Conservation (phyloP, 2,797 vertebrate genomes). For the Macropodus opercularis region DNA sequence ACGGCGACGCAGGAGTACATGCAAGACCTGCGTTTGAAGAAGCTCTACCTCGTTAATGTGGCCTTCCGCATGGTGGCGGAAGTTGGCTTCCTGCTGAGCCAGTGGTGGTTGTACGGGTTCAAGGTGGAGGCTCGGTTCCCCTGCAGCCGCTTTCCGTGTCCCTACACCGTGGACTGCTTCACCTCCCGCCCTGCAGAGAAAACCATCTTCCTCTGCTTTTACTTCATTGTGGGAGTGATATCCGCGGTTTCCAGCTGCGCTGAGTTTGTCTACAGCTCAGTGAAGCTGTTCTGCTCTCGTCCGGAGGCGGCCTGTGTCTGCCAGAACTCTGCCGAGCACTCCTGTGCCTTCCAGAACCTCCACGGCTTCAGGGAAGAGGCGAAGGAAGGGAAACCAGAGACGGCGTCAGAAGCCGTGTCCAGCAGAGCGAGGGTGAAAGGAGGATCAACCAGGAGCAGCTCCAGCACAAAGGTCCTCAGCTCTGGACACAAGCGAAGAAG, state of each 20-base stretch:
- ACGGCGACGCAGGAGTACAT: accelerated
- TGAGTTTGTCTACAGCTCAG: slow-evolving; percentile 77
- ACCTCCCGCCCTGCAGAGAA: slow-evolving; percentile 93
- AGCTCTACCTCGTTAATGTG: slow-evolving; percentile 87
- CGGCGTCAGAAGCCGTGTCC: accelerated
- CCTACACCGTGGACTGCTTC: slow-evolving; percentile 92
- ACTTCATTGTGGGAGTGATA: slow-evolving; percentile 87
- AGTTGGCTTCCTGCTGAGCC: slow-evolving; percentile 84
- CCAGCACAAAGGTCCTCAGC: slow-evolving; percentile 28
- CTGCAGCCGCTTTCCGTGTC: slow-evolving; percentile 87
- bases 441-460: slow-evolving; percentile 13
- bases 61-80: slow-evolving; percentile 86
- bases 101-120: slow-evolving; percentile 89
- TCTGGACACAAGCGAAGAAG: slow-evolving; percentile 22
- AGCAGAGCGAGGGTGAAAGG: slow-evolving; percentile 34
- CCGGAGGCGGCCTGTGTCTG: slow-evolving; percentile 16
- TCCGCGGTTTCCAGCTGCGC: slow-evolving; percentile 84
- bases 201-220: slow-evolving; percentile 92
- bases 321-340: too few species aligned
- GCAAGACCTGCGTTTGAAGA: slow-evolving; percentile 57
- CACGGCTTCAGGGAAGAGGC: not conserved
- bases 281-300: slow-evolving; percentile 61
- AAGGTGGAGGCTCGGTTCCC: slow-evolving; percentile 84
- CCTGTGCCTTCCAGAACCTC: slow-evolving; percentile 49
- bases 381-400: not conserved